Base-by-base conservation (phyloP, 30 jellyfish, hydroid and myxozoan genomes). In the Pseudorhiza aurosa region DNA sequence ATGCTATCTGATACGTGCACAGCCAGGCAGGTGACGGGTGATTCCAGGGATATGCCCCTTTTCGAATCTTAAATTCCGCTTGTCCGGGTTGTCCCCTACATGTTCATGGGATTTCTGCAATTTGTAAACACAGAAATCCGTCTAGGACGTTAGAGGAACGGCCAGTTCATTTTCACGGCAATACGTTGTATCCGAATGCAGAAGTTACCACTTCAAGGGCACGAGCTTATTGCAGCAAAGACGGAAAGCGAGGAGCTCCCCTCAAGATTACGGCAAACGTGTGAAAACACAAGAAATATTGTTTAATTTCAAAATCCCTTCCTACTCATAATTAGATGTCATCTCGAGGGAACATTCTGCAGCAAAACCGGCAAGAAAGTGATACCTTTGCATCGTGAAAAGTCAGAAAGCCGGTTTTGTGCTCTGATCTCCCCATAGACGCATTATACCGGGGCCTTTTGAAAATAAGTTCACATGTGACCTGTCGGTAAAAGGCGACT, bases 1-100 rank as follows among this genome's bases (percentile, higher is more conserved):
- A 30, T 72, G 72, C 72, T 28, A 35, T 72, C 72, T 50, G 57
- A 19, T 31, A 55, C 86, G 62, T 50, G 30, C 15, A 51, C 39
- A 50, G 31, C 86, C 75, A 72, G 86, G 86, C 86, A 72, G 86
- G 86, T 72, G 86, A 72, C 86, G 74, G 85, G 74, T 24, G 53
- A 12, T 47, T 44, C 31, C 14, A 21, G 40, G 86, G 86, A 64
- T 75, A 72, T 72, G 68, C 86, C 86, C 86, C 43, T 53, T 4
- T 51, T 44, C 33, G 67, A 53, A 4, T 53, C 8, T 18, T 11
- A 21, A 50, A 25, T 56, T 33, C 53, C 14, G 75, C 53, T 31
- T 64, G 40, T 8, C 37, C 28, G 77, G 77, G 77, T 64, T 64
- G 12, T 64, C 77, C 77, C 70, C 77, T 31, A 31, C 37, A 15